Evolutionary conservation across 1,140 invertebrate species (phyloP).

Genomic region (Drosophila ogumai): DNA sequence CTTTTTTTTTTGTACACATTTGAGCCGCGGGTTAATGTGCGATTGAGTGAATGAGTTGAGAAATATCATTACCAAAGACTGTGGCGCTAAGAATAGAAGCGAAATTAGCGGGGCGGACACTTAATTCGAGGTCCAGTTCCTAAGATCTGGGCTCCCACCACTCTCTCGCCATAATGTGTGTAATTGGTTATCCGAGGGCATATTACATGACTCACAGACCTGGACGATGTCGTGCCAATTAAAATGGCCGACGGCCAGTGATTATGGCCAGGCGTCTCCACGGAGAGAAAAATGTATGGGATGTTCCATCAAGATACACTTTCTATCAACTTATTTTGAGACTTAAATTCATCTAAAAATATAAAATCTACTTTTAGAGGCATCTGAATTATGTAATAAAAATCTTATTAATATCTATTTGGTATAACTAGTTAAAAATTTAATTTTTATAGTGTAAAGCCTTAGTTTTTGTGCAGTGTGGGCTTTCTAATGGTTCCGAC

Average conservation of each 20-base stretch:
- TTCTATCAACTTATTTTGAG: not conserved
- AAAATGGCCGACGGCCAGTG: conserved; percentile 61
- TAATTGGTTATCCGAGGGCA: conserved; percentile 68
- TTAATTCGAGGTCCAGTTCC: conserved; percentile 54
- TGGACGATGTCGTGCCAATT: conserved; percentile 78
- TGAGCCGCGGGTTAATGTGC: conserved; percentile 64
- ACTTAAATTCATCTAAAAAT: not conserved
- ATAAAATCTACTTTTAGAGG: not conserved
- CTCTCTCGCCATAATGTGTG: conserved; percentile 28
- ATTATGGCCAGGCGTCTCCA: conserved; percentile 63
- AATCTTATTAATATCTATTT: too few species aligned
- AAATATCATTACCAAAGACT: conserved; percentile 19
- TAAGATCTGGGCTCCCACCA: conserved; percentile 27
- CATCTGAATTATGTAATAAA: not conserved
- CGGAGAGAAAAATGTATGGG: not conserved
- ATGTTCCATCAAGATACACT: not conserved
- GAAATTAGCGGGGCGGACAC: conserved; percentile 60
- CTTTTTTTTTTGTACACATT: not conserved
- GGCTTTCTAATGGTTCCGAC: conserved; percentile 66
- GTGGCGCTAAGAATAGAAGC: conserved; percentile 61
- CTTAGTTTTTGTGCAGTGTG: not conserved
- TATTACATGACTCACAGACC: conserved; percentile 61
- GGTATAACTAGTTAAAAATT: too few species aligned
- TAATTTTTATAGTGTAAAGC: too few species aligned
- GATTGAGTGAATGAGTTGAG: conserved; percentile 57